phyloP scores from a whole-genome alignment of 2,113 vertebrate species.

The Ciconia maguari region DNA sequence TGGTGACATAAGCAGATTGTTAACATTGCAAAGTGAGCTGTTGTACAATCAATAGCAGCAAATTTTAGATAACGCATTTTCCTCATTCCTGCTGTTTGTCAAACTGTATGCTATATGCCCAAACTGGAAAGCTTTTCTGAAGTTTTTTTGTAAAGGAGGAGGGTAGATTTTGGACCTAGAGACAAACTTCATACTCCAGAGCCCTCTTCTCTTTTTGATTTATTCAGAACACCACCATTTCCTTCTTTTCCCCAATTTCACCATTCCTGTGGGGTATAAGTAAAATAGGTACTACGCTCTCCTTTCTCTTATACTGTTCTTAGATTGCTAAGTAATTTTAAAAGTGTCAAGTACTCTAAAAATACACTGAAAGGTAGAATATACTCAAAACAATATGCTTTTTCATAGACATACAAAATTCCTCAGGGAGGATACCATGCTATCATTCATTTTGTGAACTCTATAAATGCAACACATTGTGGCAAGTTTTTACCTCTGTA shows the following conservation, averaged over 20 bases:
- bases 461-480: slow-evolving; percentile 28
- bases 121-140: background rate
- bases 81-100: background rate
- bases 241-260: background rate
- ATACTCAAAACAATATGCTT: slow-evolving; percentile 48
- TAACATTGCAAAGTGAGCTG: background rate
- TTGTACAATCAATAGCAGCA: background rate
- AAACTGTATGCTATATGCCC: background rate
- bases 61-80: background rate
- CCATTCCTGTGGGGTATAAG: background rate
- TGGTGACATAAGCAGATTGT: background rate
- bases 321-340: slow-evolving; percentile 31
- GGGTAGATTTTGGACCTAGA: background rate
- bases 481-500: slow-evolving; percentile 26
- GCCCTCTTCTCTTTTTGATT: background rate
- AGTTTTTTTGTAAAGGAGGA: background rate
- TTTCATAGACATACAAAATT: slow-evolving; percentile 46
- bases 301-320: slow-evolving; percentile 9
- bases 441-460: slow-evolving; percentile 65
- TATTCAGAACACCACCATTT: background rate
- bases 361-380: slow-evolving; percentile 38
- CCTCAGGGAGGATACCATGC: slow-evolving; percentile 23
- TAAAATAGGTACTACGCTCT: background rate
- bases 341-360: slow-evolving; percentile 17
- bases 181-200: background rate